Percentiles rank a stretch among this genome's conserved stretches.
phyloP scores from a whole-genome alignment of 2,797 vertebrate species.

The Diglossa cyanea region DNA sequence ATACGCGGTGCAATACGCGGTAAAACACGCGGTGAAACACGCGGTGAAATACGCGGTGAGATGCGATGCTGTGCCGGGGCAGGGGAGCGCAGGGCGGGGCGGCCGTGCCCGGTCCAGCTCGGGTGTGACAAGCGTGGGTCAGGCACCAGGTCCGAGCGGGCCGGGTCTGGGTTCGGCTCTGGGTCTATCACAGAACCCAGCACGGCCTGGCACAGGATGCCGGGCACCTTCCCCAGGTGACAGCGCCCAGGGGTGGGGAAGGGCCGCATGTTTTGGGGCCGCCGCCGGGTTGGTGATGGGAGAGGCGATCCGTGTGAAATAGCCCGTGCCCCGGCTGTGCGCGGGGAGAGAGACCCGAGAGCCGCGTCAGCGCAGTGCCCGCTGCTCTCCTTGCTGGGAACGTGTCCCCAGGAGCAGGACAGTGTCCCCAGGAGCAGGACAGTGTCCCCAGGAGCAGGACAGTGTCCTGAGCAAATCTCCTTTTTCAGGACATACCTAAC shows the following conservation, averaged over 20 bases:
- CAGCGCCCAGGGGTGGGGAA: rapidly evolving
- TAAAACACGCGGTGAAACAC: not conserved
- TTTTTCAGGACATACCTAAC: rapidly evolving
- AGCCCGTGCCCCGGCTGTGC: rapidly evolving
- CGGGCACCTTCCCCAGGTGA: rapidly evolving
- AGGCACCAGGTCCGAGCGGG: not conserved
- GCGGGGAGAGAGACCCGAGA: not conserved
- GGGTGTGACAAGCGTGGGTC: not conserved
- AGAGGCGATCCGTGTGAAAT: not conserved
- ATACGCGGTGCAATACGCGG: not conserved
- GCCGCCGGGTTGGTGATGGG: not conserved
- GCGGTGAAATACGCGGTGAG: not conserved
- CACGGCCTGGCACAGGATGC: not conserved
- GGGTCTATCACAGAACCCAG: rapidly evolving
- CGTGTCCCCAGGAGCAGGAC: not conserved
- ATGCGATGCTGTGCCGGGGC: not conserved
- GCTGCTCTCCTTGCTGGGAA: rapidly evolving
- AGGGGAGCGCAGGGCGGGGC: not conserved
- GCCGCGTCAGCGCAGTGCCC: rapidly evolving
- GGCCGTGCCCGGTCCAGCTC: not conserved
- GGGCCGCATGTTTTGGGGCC: not conserved
- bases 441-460: not conserved
- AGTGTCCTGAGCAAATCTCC: not conserved
- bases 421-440: not conserved
- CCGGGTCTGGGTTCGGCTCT: rapidly evolving